phyloP scores from a whole-genome alignment of 2,888 invertebrate species.

The Chrysopilus asiliformis region DNA sequence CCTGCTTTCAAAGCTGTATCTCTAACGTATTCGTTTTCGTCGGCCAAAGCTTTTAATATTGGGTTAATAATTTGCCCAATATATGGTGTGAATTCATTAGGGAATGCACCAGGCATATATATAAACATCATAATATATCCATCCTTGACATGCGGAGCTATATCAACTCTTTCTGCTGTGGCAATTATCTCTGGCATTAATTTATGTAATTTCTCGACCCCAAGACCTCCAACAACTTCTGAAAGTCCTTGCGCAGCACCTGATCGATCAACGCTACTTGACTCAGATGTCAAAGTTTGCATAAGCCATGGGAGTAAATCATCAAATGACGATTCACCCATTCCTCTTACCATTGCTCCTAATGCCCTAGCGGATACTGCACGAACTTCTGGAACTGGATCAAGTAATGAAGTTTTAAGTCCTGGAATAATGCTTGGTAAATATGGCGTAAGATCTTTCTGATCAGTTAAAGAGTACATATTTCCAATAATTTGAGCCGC shows the following conservation, averaged over 20 bases:
- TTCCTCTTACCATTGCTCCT: constrained; percentile 94
- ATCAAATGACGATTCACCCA: constrained; percentile 93
- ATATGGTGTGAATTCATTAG: constrained; percentile 88
- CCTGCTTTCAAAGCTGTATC: constrained; percentile 96
- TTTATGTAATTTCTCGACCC: constrained; percentile 86
- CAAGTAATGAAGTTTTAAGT: constrained; percentile 84
- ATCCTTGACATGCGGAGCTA: constrained; percentile 94
- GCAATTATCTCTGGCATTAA: constrained; percentile 95
- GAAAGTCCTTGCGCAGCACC: constrained; percentile 96
- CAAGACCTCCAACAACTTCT: constrained; percentile 93
- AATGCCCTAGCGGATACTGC: constrained; percentile 91
- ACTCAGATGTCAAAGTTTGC: constrained; percentile 91
- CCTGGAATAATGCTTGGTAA: constrained; percentile 93
- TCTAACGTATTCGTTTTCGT: constrained; percentile 96
- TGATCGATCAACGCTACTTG: constrained; percentile 87
- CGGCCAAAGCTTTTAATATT: constrained; percentile 91
- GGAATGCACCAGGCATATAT: constrained; percentile 96
- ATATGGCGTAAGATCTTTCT: constrained; percentile 95
- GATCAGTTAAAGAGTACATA: constrained; percentile 98
- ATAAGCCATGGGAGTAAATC: constrained; percentile 96
- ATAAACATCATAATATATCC: constrained; percentile 99
- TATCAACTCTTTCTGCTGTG: constrained; percentile 83
- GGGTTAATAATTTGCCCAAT: constrained; percentile 95
- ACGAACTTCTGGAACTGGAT: constrained; percentile 96
- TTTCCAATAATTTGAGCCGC: constrained; percentile 99